Conservation (phyloP, 92 coral and sea anemone genomes). For the Zoanthus gigantus region DNA sequence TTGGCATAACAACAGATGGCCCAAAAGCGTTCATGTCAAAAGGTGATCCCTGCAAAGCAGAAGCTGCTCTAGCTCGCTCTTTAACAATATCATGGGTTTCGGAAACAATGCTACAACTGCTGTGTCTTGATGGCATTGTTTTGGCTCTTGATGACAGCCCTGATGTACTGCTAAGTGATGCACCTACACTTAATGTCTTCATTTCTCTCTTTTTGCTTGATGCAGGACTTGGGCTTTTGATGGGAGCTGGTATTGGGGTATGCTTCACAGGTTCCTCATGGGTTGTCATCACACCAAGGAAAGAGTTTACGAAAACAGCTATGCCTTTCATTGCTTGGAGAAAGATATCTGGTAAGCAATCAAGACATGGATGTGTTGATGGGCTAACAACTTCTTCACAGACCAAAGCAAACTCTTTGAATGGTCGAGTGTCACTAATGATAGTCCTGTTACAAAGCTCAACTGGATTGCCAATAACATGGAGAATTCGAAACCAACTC, state of each 20-base stretch:
- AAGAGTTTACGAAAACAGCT: constrained; percentile 81
- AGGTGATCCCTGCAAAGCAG: constrained; percentile 57
- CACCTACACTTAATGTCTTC: constrained; percentile 76
- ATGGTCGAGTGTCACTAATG: constrained; percentile 86
- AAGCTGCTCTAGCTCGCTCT: constrained; percentile 41
- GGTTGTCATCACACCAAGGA: constrained; percentile 74
- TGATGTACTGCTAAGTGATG: constrained; percentile 68
- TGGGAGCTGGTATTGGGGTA: constrained; percentile 81
- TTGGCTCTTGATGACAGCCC: constrained; percentile 79
- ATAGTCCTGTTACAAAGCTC: constrained; percentile 88
- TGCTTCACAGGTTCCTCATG: constrained; percentile 92
- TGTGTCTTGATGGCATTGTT: constrained; percentile 88
- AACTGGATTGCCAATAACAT: constrained; percentile 93
- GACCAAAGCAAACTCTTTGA: constrained; percentile 94
- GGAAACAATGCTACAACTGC: constrained; percentile 70
- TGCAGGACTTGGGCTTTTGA: constrained; percentile 80
- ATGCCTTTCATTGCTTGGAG: constrained; percentile 95
- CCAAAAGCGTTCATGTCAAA: constrained; percentile 57
- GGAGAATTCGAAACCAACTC: constrained; percentile 97
- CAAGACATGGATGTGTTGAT: constrained; percentile 87
- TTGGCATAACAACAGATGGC: constrained; percentile 65
- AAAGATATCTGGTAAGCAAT: constrained; percentile 87
- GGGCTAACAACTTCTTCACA: constrained; percentile 82
- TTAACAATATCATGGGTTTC: constrained; percentile 37
- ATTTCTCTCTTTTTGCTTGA: constrained; percentile 80